Base-by-base conservation (phyloP, 2,888 invertebrate species). In the Spatulosminthurus flaviceps region DNA sequence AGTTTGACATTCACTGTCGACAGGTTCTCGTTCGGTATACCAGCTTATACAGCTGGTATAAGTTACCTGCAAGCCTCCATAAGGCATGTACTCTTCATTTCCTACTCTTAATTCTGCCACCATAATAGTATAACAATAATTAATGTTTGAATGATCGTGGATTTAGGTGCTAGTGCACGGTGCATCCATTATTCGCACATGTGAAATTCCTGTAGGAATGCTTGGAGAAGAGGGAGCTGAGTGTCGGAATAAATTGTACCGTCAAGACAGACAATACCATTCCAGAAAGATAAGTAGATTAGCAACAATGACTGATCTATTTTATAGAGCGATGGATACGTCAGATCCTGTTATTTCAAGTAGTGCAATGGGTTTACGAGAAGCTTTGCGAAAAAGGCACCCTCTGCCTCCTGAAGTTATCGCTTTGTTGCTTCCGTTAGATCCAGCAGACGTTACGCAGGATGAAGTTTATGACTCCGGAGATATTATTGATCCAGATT, bases 61-160 rank as follows among this genome's bases (percentile, higher is more conserved):
- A 71, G 22, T 67, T 81, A 72, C 69, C 80, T 11, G 72, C 73
- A 16, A 70, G 77, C 22, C 19, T 81, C 0, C 82, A 82, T 29
- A 82, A 81, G 51, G 51, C 16, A 51, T 51, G 5, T n/a, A n/a
- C n/a, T n/a, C n/a, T n/a, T n/a, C n/a, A n/a, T n/a, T n/a, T n/a
- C n/a, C n/a, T n/a, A n/a, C n/a, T n/a, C n/a, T n/a, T n/a, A n/a
- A n/a, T n/a, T n/a, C n/a, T n/a, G n/a, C n/a, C n/a, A n/a, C n/a
- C n/a, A n/a, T n/a, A n/a, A n/a, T n/a, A n/a, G n/a, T 2, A 51
- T 9, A 19, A n/a, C 5, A 19, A 51, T 2, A 19, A 51, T 11
- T 16, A 16, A 51, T 51, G 51, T 51, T 4, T 51, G 51, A 51
- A 51, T 51, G 51, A 19, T 13, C 16, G 51, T n/a, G 1, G 1